A percentile compares a stretch with the other conserved stretches of the same genome.
phyloP scores from a whole-genome alignment of 2,797 vertebrate species.

The Sylvilagus floridanus region DNA sequence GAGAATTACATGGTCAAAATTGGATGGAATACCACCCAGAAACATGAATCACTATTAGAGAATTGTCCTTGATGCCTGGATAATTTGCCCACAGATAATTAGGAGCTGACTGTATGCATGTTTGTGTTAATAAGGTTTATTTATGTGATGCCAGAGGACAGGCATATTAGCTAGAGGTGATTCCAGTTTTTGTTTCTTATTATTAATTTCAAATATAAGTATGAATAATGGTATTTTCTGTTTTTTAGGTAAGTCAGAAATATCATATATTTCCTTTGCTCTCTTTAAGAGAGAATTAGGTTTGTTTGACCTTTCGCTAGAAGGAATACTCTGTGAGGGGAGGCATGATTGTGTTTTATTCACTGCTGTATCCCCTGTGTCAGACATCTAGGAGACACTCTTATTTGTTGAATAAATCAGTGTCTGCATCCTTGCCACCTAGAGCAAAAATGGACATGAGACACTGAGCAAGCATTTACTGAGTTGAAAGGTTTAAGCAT shows the following conservation, averaged over 20 bases:
- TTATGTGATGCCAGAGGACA: not conserved
- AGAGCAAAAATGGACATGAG: not conserved
- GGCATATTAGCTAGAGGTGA: not conserved
- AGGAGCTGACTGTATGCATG: not conserved
- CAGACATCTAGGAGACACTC: not conserved
- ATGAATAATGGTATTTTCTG: not conserved
- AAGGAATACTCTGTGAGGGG: not conserved
- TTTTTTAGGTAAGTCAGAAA: slow-evolving; percentile 6
- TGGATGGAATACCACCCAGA: not conserved
- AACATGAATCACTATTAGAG: slow-evolving; percentile 13
- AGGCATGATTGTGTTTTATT: not conserved
- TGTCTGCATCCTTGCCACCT: not conserved
- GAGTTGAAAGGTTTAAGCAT: slow-evolving; percentile 4
- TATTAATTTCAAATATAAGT: not conserved
- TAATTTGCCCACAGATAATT: not conserved
- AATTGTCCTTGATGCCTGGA: not conserved
- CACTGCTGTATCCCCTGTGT: not conserved
- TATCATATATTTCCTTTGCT: not conserved
- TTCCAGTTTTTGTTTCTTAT: slow-evolving; percentile 16
- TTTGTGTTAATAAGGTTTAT: not conserved
- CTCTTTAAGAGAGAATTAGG: not conserved
- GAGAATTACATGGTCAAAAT: not conserved
- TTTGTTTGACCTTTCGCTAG: not conserved
- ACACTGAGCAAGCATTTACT: not conserved
- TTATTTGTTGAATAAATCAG: not conserved